These are phyloP conservation scores for Chaetodon auriga DNA, from an alignment of 2,113 vertebrate genomes.

Conservation along the genomic window DNA sequence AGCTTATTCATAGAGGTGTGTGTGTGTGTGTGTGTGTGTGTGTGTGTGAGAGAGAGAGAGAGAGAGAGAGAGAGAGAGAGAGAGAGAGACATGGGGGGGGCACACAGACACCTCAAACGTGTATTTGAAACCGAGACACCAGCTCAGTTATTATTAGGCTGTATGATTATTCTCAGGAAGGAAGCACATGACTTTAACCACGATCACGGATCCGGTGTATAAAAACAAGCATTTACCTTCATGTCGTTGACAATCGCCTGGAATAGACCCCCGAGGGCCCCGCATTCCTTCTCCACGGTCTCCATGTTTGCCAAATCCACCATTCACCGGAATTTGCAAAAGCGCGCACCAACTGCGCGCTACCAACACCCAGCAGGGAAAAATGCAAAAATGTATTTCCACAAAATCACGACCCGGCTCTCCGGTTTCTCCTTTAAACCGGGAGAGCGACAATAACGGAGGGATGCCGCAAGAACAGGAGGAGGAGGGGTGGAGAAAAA, in stretches of 20 bases:
- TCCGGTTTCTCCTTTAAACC: slow-evolving; percentile 43
- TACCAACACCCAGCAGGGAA: slow-evolving; percentile 64
- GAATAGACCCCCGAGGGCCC: slow-evolving; percentile 81
- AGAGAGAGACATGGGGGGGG: too few species aligned
- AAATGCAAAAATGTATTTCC: slow-evolving; percentile 60
- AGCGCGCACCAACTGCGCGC: slow-evolving; percentile 76
- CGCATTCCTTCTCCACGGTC: slow-evolving; percentile 83
- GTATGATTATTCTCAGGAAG: background rate
- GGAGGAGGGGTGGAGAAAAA: slow-evolving; percentile 25
- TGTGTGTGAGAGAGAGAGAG: too few species aligned
- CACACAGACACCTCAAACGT: background rate
- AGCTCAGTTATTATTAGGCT: slow-evolving; percentile 2
- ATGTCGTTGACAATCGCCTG: slow-evolving; percentile 84
- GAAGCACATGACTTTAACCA: slow-evolving; percentile 28
- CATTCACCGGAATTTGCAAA: slow-evolving; percentile 74
- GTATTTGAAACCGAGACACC: background rate
- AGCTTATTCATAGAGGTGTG: background rate
- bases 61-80: too few species aligned
- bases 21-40: too few species aligned
- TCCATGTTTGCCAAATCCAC: slow-evolving; percentile 84
- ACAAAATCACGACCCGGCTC: slow-evolving; percentile 47
- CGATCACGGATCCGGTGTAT: background rate
- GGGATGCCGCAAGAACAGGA: slow-evolving; percentile 36
- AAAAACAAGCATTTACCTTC: slow-evolving; percentile 78
- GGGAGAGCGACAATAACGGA: slow-evolving; percentile 27